Base-by-base conservation (phyloP, 2,113 vertebrate species). In the Numida meleagris region DNA sequence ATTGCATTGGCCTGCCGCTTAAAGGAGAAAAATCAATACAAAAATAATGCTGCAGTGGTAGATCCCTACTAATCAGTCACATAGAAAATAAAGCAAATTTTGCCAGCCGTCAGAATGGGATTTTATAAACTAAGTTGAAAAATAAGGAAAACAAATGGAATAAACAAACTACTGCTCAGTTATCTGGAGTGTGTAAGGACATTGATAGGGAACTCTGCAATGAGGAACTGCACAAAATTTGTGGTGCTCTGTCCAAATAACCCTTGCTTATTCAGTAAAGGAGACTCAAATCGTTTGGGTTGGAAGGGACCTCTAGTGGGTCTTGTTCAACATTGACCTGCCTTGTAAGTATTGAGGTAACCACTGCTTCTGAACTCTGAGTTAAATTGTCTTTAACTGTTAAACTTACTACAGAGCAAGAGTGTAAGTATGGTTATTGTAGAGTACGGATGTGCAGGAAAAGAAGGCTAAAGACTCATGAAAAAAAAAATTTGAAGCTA, bases 241-340 rank as follows among this genome's bases (percentile, higher is more conserved):
- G 36, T 70, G 53, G 59, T 77, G 63, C 34, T 88, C 85, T 92
- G 68, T 70, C 87, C 84, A 93, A 85, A 95, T 70, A 89, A 57
- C 86, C 61, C 81, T 66, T 82, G 31, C 73, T 85, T 83, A 57
- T 76, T 93, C 65, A 53, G 36, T 86, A 73, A 38, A 68, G 82
- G 88, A 89, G 92, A 74, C 62, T 78, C 46, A 53, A 86, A 90
- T 92, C 53, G 80, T 95, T 96, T 93, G 78, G 75, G 90, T 96
- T 95, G 93, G 87, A 96, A 97, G 95, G 92, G 94, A 94, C 95
- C 93, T 94, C 92, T 93, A 93, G 96, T 95, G 94, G 92, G 93
- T 96, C 93, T 89, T 86, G 71, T n/a, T 94, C 93, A 87, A 96
- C 89, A 95, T 63, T 93, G 87, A 95, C 76, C 76, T 40, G 61